phyloP scores from a whole-genome alignment of 2,113 vertebrate species.

The Taurulus bubalis region DNA sequence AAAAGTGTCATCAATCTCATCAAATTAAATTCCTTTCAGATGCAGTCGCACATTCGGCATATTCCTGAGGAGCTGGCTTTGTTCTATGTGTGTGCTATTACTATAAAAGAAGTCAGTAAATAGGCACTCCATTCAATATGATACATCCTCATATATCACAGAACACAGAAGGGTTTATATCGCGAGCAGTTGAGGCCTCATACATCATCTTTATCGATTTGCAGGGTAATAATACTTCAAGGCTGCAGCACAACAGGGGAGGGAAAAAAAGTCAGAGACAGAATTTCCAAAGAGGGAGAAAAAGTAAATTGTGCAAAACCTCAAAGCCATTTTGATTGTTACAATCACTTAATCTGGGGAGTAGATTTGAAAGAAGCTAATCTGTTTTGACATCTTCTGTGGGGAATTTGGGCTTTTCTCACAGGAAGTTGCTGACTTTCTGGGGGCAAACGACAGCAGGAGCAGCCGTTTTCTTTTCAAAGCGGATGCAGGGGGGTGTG shows the following conservation, averaged over 20 bases:
- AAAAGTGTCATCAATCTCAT: neutral
- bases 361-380: constrained; percentile 71
- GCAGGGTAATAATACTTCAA: constrained; percentile 76
- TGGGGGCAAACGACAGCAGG: neutral
- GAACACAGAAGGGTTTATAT: constrained; percentile 67
- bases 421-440: constrained; percentile 37
- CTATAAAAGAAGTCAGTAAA: constrained; percentile 54
- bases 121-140: constrained; percentile 58
- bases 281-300: constrained; percentile 53
- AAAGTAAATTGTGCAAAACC: constrained; percentile 75
- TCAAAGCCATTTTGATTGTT: constrained; percentile 76
- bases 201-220: constrained; percentile 79
- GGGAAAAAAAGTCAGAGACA: constrained; percentile 53
- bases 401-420: constrained; percentile 41
- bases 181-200: constrained; percentile 52
- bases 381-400: constrained; percentile 72
- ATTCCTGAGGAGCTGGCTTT: constrained; percentile 23
- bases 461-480: constrained; percentile 14
- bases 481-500: constrained; percentile 15
- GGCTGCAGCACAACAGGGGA: constrained; percentile 63
- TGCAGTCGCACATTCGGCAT: constrained; percentile 10
- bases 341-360: constrained; percentile 74
- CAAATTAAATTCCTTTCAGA: constrained; percentile 46
- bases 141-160: constrained; percentile 73
- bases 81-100: constrained; percentile 35